Evolutionary conservation across 2,797 vertebrate species (phyloP), one percentile per base, ranked within the genome.

Genomic region (Limnodromus scolopaceus): DNA sequence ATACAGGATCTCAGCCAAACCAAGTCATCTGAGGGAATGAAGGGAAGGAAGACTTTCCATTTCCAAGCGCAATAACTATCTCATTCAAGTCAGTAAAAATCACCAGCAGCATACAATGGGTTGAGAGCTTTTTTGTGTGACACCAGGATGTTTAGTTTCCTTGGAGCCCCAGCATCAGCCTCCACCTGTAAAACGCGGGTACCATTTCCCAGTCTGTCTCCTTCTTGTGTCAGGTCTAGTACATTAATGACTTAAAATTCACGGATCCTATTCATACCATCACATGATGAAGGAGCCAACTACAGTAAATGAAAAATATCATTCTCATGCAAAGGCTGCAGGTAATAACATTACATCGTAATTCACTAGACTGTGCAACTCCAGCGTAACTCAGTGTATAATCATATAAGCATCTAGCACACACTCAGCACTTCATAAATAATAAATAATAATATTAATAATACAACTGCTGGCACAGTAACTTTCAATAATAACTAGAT

Each of bases 371-470:
- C 80, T 83, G 54, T 91, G 84, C 75, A 91, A 51, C 84, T 87
- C 86, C 65, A 27, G 68, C 1, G 53, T 84, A 83, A 84, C 88
- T 94, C 81, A 27, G 70, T 66, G 48, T 77, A 65, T 77, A 83
- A 87, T 92, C 94, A 65, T 36, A 89, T 75, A 94, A 95, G 86
- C 84, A 91, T 85, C 93, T 81, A 91, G 88, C 89, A 86, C 94
- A 86, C 61, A 61, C 79, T 88, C 14, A 16, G 93, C 45, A 68
- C 84, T 91, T 83, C 71, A 91, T 97, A 97, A 96, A 96, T 96
- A 97, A 96, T 93, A 92, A 95, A 95, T 95, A 94, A 94, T 81
- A 86, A 25, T 72, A 96, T 94, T 96, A 96, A 95, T 95, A 96
- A 95, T 91, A 87, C 90, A 96, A 83, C 71, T 93, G 66, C 80